Evolutionary conservation across 2,797 vertebrate species (phyloP), one percentile per base, ranked within the genome.

Genomic region (Petrocephalus sullivani): DNA sequence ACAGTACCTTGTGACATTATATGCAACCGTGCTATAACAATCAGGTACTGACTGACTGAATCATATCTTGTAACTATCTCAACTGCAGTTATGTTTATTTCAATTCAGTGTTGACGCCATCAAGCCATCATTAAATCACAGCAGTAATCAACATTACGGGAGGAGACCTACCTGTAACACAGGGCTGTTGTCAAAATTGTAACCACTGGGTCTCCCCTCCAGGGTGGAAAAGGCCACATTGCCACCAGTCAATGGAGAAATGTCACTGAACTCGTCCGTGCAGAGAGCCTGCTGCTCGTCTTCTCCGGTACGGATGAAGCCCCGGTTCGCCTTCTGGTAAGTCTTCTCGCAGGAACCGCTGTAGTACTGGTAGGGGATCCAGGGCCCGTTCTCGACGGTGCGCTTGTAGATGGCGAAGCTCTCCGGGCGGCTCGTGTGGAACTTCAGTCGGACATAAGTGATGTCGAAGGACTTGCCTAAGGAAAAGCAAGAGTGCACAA

Each of bases 181-280:
- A 0, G 97, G 97, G 93, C 98, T 98, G 92, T 97, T 94, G 93
- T 99, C 98, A 0, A 99, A 99, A 95, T 99, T 99, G 93, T 99
- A 98, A 54, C 97, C 97, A 0, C 98, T 98, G 87, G 98, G 98
- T 0, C 98, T 95, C 0, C 98, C 98, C 93, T 99, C 98, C 53
- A 99, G 95, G 0, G 98, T 99, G 1, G 98, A 99, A 92, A 99
- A 99, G 6, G 98, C 98, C 93, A 99, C 98, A 0, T 99, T 99
- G 60, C 98, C 98, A 0, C 98, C 98, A 0, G 98, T 99, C 88
- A 99, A 97, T 0, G 98, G 98, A 0, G 98, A 99, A 91, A 99
- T 99, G 95, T 99, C 98, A 9, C 98, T 99, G 96, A 99, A 99
- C 87, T 99, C 98, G 4, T 98, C 98, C 0, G 98, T 99, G 92